These are phyloP conservation scores for Petrocephalus zakoni DNA, from an alignment of 2,113 vertebrate genomes.

Conservation along the genomic window DNA sequence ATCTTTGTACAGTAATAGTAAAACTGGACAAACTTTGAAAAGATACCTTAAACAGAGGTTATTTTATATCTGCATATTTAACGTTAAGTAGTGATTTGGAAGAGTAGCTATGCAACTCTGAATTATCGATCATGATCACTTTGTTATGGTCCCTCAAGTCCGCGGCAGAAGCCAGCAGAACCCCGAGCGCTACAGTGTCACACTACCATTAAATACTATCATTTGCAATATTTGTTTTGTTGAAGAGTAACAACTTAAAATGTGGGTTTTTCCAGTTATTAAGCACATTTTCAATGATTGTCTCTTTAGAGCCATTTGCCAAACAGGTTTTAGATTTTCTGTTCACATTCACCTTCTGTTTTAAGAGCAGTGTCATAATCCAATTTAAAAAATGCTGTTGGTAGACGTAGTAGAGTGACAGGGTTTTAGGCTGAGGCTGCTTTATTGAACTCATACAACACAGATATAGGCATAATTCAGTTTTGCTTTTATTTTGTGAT, in stretches of 20 bases:
- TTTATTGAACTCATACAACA: neutral
- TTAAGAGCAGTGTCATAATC: neutral
- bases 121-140: neutral
- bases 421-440: neutral
- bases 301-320: neutral
- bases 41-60: neutral
- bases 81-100: neutral
- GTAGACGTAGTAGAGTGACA: neutral
- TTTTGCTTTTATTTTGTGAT: neutral
- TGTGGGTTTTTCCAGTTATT: neutral
- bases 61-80: neutral
- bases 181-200: too few relatives aligned
- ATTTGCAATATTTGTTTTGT: neutral
- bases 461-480: neutral
- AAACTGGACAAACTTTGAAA: neutral
- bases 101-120: neutral
- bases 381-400: neutral
- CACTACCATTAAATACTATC: too few relatives aligned
- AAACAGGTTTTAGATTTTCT: neutral
- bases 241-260: too few relatives aligned
- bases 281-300: neutral
- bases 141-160: neutral
- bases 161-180: neutral
- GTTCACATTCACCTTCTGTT: neutral
- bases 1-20: neutral